Percentiles rank a stretch among this genome's conserved stretches.
Conservation (phyloP, 2,113 vertebrate genomes). For the Emydura subglobosa region DNA sequence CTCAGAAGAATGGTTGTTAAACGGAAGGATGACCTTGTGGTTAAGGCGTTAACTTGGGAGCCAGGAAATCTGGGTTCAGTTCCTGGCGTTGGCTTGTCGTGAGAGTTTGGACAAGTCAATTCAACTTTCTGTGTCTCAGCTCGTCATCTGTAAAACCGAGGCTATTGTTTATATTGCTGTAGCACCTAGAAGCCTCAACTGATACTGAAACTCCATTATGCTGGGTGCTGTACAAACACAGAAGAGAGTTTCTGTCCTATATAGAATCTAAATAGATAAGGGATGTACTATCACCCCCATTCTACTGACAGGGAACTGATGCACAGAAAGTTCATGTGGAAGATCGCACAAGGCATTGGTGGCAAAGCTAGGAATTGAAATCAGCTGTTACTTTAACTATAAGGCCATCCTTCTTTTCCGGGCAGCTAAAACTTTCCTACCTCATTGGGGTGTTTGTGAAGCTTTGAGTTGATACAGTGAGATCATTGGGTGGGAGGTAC, state of each 20-base stretch:
- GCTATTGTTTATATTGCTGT: background rate
- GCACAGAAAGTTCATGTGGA: background rate
- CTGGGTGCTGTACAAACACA: background rate
- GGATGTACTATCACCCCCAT: background rate
- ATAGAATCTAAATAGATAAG: background rate
- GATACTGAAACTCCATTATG: background rate
- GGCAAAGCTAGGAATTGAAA: background rate
- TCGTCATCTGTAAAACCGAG: background rate
- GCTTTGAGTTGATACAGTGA: background rate
- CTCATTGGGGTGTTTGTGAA: background rate
- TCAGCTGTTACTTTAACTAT: background rate
- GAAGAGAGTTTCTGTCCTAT: background rate
- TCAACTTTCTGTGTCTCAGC: background rate
- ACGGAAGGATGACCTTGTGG: background rate
- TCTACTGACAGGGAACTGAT: accelerated
- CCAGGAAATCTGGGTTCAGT: background rate
- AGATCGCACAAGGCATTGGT: background rate
- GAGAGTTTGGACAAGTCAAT: background rate
- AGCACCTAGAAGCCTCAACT: background rate
- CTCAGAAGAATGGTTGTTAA: background rate
- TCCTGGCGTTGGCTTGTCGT: background rate
- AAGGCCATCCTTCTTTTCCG: background rate
- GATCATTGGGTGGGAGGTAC: background rate
- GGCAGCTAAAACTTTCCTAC: background rate
- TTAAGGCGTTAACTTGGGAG: background rate